Conservation (phyloP, 2,797 vertebrate genomes). For the Enteromius thamalakanensis region DNA sequence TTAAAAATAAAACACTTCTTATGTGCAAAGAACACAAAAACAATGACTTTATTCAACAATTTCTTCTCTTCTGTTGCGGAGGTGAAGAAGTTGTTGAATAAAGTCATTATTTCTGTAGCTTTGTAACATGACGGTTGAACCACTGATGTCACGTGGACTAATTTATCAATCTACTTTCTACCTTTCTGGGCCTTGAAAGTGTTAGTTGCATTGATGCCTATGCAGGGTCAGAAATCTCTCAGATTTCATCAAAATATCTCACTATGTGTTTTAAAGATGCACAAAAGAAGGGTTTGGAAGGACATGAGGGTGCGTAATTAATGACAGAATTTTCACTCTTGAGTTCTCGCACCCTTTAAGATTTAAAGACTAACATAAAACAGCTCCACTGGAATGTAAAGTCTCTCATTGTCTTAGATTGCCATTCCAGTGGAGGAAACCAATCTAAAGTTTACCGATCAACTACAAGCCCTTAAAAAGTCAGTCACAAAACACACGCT, state of each 20-base stretch:
- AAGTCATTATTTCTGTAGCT: neutral
- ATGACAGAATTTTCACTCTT: too few species aligned
- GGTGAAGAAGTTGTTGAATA: too few species aligned
- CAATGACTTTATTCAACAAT: too few species aligned
- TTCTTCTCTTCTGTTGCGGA: too few species aligned
- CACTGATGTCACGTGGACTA: neutral
- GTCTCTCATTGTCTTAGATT: conserved; percentile 21
- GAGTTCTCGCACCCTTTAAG: neutral
- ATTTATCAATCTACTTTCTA: too few species aligned
- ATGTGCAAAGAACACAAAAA: too few species aligned
- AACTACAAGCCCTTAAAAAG: conserved; percentile 35
- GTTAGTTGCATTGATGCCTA: neutral
- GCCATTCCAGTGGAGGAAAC: too few species aligned
- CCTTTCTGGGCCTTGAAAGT: neutral
- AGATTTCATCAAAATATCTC: neutral
- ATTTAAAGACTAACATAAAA: conserved; percentile 29
- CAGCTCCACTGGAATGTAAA: conserved; percentile 4
- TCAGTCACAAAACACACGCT: conserved; percentile 33
- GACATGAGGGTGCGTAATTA: neutral
- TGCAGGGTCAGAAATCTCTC: neutral
- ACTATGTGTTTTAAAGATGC: neutral
- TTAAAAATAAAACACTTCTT: too few species aligned
- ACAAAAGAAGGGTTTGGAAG: neutral
- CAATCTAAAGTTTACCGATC: conserved; percentile 51
- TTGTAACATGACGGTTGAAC: neutral